phyloP scores from a whole-genome alignment of 2,113 vertebrate species.

The Mustela nigripes region DNA sequence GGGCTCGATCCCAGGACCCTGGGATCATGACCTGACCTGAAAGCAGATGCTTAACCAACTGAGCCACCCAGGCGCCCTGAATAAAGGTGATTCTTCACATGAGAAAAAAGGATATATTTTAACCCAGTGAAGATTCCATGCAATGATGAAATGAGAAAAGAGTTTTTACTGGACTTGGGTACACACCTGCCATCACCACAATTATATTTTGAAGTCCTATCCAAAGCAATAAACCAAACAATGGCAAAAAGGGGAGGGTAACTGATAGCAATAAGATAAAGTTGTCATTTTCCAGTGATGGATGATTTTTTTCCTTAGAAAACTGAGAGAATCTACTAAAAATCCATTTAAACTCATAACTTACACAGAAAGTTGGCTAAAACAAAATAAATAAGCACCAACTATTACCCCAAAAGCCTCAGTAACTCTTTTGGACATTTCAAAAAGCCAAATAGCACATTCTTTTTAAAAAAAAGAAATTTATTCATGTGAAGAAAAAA shows the following conservation, averaged over 20 bases:
- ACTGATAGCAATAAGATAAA: background rate
- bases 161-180: background rate
- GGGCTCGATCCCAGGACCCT: background rate
- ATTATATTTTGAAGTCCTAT: background rate
- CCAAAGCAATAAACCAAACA: background rate
- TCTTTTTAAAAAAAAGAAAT: background rate
- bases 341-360: background rate
- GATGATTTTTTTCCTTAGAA: background rate
- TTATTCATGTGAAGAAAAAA: background rate
- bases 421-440: background rate
- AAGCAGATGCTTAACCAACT: background rate
- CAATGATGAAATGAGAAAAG: background rate
- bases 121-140: background rate
- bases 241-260: background rate
- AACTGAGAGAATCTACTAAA: constrained; percentile 14
- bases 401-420: background rate
- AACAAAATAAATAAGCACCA: background rate
- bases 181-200: background rate
- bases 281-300: background rate
- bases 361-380: background rate
- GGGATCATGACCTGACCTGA: background rate
- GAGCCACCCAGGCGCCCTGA: background rate
- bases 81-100: background rate
- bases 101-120: background rate
- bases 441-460: background rate